These are phyloP conservation scores for Latrodectus elegans DNA, from an alignment of 2,888 invertebrate genomes.

Conservation along the genomic window DNA sequence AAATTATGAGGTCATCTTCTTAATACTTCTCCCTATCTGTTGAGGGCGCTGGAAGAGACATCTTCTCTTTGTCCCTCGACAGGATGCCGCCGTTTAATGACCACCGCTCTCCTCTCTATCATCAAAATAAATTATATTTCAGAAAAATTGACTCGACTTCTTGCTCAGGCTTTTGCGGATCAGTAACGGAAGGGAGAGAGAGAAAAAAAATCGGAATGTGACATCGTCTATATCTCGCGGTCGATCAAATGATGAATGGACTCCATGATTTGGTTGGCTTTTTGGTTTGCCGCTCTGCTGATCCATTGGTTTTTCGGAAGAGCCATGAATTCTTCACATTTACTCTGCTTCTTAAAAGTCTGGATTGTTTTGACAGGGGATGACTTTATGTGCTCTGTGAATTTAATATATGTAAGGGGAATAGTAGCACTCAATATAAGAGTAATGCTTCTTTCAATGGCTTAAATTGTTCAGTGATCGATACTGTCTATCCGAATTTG, in stretches of 20 bases:
- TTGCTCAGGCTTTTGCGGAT: not conserved
- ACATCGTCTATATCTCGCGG: conserved; percentile 22
- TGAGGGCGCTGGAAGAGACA: not conserved
- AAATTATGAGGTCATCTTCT: not conserved
- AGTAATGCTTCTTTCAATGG: no score
- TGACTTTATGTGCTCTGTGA: no score
- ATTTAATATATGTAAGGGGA: no score
- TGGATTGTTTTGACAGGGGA: no score
- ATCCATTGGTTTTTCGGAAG: not conserved
- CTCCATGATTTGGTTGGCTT: conserved; percentile 15
- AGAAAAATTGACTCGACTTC: not conserved
- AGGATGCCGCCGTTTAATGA: conserved; percentile 42
- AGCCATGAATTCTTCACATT: not conserved
- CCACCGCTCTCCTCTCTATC: not conserved
- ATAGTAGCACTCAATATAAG: no score
- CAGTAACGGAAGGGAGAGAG: not conserved
- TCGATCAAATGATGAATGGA: conserved; percentile 34
- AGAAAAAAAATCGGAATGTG: conserved; percentile 16
- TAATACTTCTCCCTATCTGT: not conserved
- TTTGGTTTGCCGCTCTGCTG: conserved; percentile 1
- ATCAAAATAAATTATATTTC: conserved; percentile 37
- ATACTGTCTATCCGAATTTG: no score
- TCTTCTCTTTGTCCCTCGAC: not conserved
- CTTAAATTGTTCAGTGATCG: no score
- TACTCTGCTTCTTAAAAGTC: not conserved